Evolutionary conservation across 2,888 invertebrate genomes (phyloP).

Genomic region (Macrophya alboannulata): DNA sequence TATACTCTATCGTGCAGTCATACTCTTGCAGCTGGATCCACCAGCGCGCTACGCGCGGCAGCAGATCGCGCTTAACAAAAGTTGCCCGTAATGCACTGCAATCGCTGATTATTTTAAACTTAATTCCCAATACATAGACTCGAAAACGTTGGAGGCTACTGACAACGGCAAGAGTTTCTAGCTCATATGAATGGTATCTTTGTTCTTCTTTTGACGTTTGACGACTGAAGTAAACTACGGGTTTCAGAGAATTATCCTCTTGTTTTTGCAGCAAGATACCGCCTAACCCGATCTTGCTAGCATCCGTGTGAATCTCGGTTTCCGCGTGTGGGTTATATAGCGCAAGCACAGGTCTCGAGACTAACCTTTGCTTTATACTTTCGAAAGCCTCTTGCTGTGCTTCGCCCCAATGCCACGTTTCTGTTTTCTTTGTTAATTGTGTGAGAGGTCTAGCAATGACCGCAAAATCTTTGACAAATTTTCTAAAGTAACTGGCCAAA

Average conservation of each 20-base stretch:
- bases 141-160: conserved; percentile 71
- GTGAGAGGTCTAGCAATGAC: conserved; percentile 60
- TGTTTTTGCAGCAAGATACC: conserved; percentile 69
- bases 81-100: conserved; percentile 71
- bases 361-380: conserved; percentile 55
- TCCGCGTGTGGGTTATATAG: conserved; percentile 63
- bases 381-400: conserved; percentile 55
- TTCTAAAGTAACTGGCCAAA: conserved; percentile 63
- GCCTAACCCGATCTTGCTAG: conserved; percentile 66
- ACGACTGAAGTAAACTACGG: conserved; percentile 71
- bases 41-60: conserved; percentile 70
- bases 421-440: conserved; percentile 60
- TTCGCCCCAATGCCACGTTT: conserved; percentile 56
- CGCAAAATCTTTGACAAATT: conserved; percentile 63
- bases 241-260: conserved; percentile 63
- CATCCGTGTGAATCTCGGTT: conserved; percentile 71
- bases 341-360: conserved; percentile 60
- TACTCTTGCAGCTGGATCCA: conserved; percentile 68
- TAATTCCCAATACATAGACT: conserved; percentile 69
- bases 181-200: conserved; percentile 73
- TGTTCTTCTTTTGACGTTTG: conserved; percentile 71
- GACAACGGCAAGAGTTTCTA: conserved; percentile 75
- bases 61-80: conserved; percentile 67
- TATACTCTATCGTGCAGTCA: conserved; percentile 64
- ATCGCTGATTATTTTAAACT: conserved; percentile 72